Base-by-base conservation (phyloP, 2,888 invertebrate genomes). In the Anorthoa munda region DNA sequence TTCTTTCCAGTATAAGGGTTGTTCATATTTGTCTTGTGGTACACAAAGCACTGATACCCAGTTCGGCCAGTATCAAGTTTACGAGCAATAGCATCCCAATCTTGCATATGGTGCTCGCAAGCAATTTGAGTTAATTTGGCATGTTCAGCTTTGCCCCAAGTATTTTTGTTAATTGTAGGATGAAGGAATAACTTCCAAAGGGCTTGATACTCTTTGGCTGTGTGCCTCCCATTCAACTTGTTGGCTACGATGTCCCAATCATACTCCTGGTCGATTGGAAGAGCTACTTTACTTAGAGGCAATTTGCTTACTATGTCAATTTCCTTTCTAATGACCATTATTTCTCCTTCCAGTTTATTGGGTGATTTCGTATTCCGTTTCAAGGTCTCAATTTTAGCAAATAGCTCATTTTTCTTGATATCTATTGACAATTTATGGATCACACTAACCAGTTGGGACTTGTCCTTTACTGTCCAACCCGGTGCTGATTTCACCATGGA, bases 131-230 rank as follows among this genome's bases (percentile, higher is more conserved):
- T 91, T 55, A 96, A 83, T 2, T 77, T 63, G 11, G 78, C 65
- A 70, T 94, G 93, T 77, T 96, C 96, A 65, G 56, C 23, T 79
- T 89, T 91, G 12, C 82, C 87, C 96, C 96, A 96, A 56, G 70
- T 79, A 26, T 71, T 88, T 88, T 88, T 98, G 80, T 97, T 98
- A 21, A 98, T 96, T 21, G 95, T 91, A 0, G 98, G 98, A 90
- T 98, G 97, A 63, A 98, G 90, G 87, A 97, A 97, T 31, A 97
- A 95, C 75, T 97, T 97, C 98, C 98, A 98, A 89, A 98, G 97
- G 0, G 97, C 96, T 84, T 96, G 93, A 88, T 98, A 98, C 88
- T 98, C 98, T 15, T 95, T 93, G 0, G 97, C 93, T 0, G 96
- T 96, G 86, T 98, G 98, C n/a, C 97, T 96, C 51, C 94, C 91